Conservation (phyloP, 1,140 invertebrate genomes). For the Lucilia cuprina region DNA sequence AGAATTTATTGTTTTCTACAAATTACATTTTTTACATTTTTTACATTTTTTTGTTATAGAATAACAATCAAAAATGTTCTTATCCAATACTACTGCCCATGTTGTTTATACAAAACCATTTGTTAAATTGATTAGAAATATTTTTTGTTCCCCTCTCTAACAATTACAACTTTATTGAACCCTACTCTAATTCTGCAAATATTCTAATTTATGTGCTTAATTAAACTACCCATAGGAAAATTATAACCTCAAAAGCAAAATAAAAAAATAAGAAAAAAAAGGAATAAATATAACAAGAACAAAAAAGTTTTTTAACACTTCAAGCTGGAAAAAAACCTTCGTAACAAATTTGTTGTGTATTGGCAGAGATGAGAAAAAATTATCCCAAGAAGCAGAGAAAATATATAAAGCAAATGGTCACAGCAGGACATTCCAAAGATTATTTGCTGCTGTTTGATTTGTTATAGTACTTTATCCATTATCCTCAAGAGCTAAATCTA, state of each 20-base stretch:
- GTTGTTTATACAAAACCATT: background rate
- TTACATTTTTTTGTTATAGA: no score
- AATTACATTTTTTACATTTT: background rate
- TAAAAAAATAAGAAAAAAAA: background rate
- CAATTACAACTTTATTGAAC: background rate
- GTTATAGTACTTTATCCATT: constrained; percentile 12
- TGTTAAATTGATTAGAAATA: constrained; percentile 4
- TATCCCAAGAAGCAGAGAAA: background rate
- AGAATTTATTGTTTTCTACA: background rate
- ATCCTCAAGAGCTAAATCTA: constrained; percentile 19
- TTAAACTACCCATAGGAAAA: constrained; percentile 31
- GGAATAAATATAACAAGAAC: background rate
- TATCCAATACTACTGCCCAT: background rate
- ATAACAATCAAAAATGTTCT: background rate
- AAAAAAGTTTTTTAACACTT: background rate
- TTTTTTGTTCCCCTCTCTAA: background rate
- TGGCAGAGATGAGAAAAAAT: background rate
- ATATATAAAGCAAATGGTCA: constrained; percentile 29
- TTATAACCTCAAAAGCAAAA: constrained; percentile 23
- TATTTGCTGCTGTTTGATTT: constrained; percentile 28
- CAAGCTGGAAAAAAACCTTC: background rate
- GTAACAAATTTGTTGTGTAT: constrained; percentile 27
- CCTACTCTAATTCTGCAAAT: background rate
- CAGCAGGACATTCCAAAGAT: constrained; percentile 24
- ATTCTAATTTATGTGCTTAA: constrained; percentile 34